These are phyloP conservation scores for Lasioglossum villosulum DNA, from an alignment of 2,888 invertebrate genomes.

Conservation along the genomic window DNA sequence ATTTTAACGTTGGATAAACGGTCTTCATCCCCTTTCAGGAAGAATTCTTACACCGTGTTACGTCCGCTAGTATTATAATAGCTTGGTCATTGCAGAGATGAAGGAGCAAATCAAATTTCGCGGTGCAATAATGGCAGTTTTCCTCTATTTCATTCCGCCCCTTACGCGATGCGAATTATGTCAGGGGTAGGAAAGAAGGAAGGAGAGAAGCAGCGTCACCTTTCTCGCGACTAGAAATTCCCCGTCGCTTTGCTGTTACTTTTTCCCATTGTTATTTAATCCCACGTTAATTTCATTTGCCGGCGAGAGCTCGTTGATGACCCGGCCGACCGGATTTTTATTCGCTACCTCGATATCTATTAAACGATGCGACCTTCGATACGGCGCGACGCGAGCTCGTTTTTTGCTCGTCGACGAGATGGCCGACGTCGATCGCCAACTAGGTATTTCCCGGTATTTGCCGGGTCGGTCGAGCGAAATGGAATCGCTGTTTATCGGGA, in stretches of 20 bases:
- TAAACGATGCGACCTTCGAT: neutral
- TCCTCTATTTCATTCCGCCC: neutral
- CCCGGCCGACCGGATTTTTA: neutral
- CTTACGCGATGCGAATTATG: neutral
- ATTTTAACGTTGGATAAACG: no score
- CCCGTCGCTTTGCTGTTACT: neutral
- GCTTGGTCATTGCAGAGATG: neutral
- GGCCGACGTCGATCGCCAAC: neutral
- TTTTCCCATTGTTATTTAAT: conserved; percentile 9
- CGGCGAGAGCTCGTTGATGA: neutral
- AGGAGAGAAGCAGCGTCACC: conserved; percentile 14
- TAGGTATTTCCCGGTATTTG: neutral
- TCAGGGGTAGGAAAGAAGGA: no score
- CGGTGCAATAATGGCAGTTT: neutral
- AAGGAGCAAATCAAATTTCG: neutral
- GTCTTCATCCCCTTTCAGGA: no score
- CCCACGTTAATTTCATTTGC: conserved; percentile 1
- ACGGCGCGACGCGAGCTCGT: neutral
- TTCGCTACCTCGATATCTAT: neutral
- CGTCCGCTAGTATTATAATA: neutral
- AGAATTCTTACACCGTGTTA: no score
- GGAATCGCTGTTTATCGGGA: neutral
- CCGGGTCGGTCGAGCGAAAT: neutral
- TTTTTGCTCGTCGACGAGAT: neutral
- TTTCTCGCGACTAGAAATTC: neutral